Evolutionary conservation across 2,797 vertebrate species (phyloP).

Genomic region (Staurois parvus): DNA sequence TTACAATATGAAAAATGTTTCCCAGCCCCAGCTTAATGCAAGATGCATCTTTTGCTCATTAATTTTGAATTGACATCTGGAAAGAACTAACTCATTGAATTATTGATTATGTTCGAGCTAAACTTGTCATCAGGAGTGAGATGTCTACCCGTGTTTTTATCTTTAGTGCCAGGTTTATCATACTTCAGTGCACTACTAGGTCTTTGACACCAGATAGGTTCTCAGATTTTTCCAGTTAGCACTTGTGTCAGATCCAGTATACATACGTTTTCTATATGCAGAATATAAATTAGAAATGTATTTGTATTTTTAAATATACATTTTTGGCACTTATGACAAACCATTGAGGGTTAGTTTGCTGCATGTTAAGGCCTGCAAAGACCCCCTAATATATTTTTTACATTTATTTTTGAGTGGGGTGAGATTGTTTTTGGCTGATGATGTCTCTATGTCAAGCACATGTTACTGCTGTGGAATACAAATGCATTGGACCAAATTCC

Average conservation of each 20-base stretch:
- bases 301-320: background rate
- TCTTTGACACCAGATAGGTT: background rate
- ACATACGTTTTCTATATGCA: background rate
- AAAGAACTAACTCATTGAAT: slow-evolving; percentile 45
- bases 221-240: background rate
- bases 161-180: slow-evolving; percentile 37
- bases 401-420: too few species aligned
- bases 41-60: slow-evolving; percentile 56
- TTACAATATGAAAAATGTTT: slow-evolving; percentile 14
- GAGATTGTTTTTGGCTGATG: too few species aligned
- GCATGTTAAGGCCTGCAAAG: too few species aligned
- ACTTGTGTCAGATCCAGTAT: background rate
- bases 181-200: slow-evolving; percentile 39
- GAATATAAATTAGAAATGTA: background rate
- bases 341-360: background rate
- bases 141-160: slow-evolving; percentile 16
- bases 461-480: too few species aligned
- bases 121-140: slow-evolving; percentile 49
- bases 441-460: too few species aligned
- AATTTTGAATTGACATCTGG: slow-evolving; percentile 51
- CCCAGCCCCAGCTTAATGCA: slow-evolving; percentile 15
- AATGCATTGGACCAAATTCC: too few species aligned
- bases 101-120: slow-evolving; percentile 55
- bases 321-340: background rate
- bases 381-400: too few species aligned